Percentiles rank a stretch among this genome's conserved stretches.
Evolutionary conservation across 1,140 invertebrate genomes (phyloP).

Genomic region (Rhopalosiphum padi): DNA sequence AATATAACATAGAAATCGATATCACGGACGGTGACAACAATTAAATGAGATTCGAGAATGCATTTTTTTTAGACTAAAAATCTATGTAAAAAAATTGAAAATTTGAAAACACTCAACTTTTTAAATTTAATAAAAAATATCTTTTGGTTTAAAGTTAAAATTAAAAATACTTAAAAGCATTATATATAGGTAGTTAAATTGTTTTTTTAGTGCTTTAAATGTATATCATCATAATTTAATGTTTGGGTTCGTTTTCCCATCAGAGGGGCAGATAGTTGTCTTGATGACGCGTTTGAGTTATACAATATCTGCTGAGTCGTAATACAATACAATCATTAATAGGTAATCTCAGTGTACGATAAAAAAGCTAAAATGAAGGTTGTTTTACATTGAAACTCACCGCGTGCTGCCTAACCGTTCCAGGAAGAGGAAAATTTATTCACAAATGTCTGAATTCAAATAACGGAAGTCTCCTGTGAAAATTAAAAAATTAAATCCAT

Average conservation of each 20-base stretch:
- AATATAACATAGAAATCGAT: too few species aligned
- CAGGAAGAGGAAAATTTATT: not conserved
- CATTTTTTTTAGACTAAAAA: too few species aligned
- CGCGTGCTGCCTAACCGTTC: not conserved
- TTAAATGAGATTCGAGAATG: too few species aligned
- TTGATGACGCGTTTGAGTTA: not conserved
- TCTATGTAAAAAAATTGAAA: too few species aligned
- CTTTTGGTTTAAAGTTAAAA: too few species aligned
- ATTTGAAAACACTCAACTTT: too few species aligned
- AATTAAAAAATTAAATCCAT: not conserved
- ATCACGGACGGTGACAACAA: too few species aligned
- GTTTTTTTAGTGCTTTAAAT: too few species aligned
- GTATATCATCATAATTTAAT: too few species aligned
- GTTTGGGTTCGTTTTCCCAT: not conserved
- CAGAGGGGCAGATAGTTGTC: not conserved
- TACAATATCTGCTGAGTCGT: not conserved
- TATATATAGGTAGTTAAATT: too few species aligned
- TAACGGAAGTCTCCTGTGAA: not conserved
- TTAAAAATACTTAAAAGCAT: too few species aligned
- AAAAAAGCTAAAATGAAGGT: not conserved
- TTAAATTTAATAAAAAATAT: too few species aligned
- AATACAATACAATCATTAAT: not conserved
- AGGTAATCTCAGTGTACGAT: not conserved
- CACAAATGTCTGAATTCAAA: not conserved
- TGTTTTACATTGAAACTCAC: not conserved